Conservation (phyloP, 2,888 invertebrate genomes). For the Kryphioiulus occultus region DNA sequence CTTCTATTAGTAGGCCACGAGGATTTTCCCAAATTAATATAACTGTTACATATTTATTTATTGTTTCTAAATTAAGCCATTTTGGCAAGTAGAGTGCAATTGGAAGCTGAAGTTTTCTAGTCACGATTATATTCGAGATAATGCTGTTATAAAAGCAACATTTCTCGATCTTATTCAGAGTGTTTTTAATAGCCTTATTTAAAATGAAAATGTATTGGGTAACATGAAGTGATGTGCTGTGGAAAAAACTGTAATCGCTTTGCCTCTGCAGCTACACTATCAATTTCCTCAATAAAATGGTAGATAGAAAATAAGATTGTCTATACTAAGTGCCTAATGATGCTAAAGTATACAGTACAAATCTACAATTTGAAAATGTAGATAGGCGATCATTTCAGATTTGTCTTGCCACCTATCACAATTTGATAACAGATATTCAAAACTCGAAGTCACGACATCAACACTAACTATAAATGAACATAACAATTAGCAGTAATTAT, state of each 20-base stretch:
- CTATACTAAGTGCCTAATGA: not conserved
- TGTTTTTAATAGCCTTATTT: not conserved
- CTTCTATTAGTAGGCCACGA: not conserved
- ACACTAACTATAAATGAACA: no score
- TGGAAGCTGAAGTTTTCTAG: conserved; percentile 2
- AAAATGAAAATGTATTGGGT: not conserved
- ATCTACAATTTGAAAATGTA: no score
- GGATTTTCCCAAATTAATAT: not conserved
- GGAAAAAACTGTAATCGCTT: not conserved
- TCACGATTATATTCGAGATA: not conserved
- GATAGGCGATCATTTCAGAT: no score
- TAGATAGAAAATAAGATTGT: not conserved
- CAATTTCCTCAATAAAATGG: not conserved
- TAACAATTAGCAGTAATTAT: no score
- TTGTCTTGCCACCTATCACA: no score
- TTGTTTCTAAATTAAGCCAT: not conserved
- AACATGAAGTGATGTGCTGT: not conserved
- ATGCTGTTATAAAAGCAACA: not conserved
- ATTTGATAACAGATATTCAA: no score
- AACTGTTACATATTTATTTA: not conserved
- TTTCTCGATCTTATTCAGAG: not conserved
- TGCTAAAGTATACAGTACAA: no score
- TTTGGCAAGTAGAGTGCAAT: not conserved
- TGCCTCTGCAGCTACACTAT: not conserved
- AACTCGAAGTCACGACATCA: no score